Evolutionary conservation across 2,113 vertebrate genomes (phyloP).

Genomic region (Psilopogon haemacephalus): DNA sequence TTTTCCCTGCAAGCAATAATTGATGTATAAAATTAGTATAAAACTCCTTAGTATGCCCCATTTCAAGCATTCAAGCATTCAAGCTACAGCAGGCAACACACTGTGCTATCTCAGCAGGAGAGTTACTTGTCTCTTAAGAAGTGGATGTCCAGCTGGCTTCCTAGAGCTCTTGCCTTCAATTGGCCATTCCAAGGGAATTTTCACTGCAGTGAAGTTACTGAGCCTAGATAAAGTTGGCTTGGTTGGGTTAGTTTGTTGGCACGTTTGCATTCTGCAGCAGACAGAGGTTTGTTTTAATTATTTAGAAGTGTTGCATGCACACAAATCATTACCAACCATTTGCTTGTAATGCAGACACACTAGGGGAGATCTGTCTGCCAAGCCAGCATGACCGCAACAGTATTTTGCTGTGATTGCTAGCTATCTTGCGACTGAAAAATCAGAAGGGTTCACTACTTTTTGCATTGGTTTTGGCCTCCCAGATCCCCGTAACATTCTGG

Average conservation of each 20-base stretch:
- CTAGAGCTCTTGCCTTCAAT: background rate
- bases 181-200: background rate
- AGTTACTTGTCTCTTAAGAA: background rate
- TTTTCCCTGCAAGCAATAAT: background rate
- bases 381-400: background rate
- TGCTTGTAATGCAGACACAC: constrained; percentile 13
- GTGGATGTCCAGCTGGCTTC: background rate
- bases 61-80: background rate
- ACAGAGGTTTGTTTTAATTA: constrained; percentile 64
- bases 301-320: constrained; percentile 46
- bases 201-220: constrained; percentile 11
- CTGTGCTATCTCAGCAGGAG: background rate
- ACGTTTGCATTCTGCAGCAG: constrained; percentile 47
- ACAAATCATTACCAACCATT: constrained; percentile 65
- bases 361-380: constrained; percentile 8
- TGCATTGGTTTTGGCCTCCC: background rate
- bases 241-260: constrained; percentile 43
- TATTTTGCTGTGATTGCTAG: background rate
- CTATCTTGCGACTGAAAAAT: constrained; percentile 5
- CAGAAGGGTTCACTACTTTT: background rate
- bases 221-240: constrained; percentile 18
- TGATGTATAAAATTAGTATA: background rate
- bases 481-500: background rate
- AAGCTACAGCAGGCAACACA: background rate
- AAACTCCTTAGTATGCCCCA: background rate